Evolutionary conservation across 2,888 invertebrate genomes (phyloP).

Genomic region (Xylocampa areola): DNA sequence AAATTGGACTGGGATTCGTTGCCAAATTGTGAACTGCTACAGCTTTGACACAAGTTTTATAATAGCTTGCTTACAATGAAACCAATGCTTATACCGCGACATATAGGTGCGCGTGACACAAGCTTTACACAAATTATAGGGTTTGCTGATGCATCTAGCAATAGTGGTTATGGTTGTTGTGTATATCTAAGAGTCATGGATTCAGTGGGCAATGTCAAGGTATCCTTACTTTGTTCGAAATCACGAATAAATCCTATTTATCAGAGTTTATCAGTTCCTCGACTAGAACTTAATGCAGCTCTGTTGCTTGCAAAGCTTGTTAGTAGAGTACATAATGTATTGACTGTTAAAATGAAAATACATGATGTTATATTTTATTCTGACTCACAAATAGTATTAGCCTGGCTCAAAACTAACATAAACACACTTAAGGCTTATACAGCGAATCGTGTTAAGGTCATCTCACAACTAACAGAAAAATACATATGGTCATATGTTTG

Average conservation of each 20-base stretch:
- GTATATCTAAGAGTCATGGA: conserved; percentile 8
- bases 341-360: no score
- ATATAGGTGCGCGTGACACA: background rate
- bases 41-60: background rate
- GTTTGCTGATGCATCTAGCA: conserved; percentile 9
- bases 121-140: conserved; percentile 6
- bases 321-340: background rate
- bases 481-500: conserved; percentile 4
- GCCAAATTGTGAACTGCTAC: background rate
- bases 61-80: conserved; percentile 6
- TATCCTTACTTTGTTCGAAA: conserved; percentile 8
- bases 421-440: background rate
- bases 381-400: background rate
- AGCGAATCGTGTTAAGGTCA: background rate
- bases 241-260: conserved; percentile 2
- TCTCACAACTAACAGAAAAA: conserved; percentile 1
- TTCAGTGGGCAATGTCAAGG: conserved; percentile 1
- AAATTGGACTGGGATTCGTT: background rate
- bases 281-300: conserved; percentile 1
- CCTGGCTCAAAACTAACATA: background rate
- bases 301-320: conserved; percentile 3
- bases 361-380: background rate
- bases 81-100: background rate
- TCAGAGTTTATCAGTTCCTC: background rate
- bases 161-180: conserved; percentile 8